Evolutionary conservation across 1,140 invertebrate genomes (phyloP), one percentile per base, ranked within the genome.

Genomic region (Hylaeus anthracinus): DNA sequence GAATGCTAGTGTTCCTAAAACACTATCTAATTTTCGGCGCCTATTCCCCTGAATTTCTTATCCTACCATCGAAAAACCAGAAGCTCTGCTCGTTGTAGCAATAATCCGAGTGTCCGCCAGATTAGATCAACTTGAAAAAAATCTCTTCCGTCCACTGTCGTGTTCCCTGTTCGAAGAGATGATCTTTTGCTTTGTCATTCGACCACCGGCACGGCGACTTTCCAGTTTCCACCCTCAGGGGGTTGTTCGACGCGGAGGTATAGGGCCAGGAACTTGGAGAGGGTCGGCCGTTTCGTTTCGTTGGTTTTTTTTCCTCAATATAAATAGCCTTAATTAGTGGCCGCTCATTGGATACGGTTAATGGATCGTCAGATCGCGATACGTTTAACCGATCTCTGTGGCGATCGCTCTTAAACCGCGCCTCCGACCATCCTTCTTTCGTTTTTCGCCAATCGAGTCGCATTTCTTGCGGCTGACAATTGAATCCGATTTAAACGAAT

Each of bases 241-340:
- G 79, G 63, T 72, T 83, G 71, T 75, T 66, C 72, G 51, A 66
- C 45, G 43, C 39, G 79, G 60, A 76, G 77, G 70, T 84, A 75
- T 63, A 77, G 69, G 77, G 58, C 56, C 53, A 63, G 48, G 12
- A 67, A 56, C 63, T 71, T 14, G 61, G 14, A 63, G 45, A 67
- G 70, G 61, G 64, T 74, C 79, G 70, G 63, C 71, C 85, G 45
- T 74, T 85, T 72, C 79, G 75, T 84, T 81, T 74, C 70, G 55
- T 72, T 70, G 78, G 79, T 79, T 86, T 88, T 86, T 88, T 75
- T 75, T 5, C 39, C 60, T 48, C 83, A 75, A 88, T 87, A 90
- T 84, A 89, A 89, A 89, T 90, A 89, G 84, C 85, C 82, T 87
- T 88, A 88, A 89, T 90, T 89, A 90, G 88, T 63, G 77, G 69